Evolutionary conservation across 2,113 vertebrate species (phyloP).

Genomic region (Morone chrysops): DNA sequence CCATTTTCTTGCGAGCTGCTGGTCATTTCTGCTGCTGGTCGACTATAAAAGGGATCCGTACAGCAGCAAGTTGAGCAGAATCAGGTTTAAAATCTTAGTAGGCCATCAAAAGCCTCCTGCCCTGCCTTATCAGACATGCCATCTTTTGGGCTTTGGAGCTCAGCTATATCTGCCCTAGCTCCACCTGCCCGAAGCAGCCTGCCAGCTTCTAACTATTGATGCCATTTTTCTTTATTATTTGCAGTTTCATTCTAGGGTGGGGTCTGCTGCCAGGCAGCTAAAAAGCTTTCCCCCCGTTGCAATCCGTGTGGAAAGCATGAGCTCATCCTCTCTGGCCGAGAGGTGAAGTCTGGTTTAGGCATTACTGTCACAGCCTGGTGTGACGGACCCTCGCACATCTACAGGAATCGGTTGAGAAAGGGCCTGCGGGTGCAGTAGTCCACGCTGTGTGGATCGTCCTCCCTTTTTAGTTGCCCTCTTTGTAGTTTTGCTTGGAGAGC

Average conservation of each 20-base stretch:
- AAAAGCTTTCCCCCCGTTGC: constrained; percentile 54
- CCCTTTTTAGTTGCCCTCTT: constrained; percentile 21
- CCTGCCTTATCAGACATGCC: constrained; percentile 60
- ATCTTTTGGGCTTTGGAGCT: constrained; percentile 49
- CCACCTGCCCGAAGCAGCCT: constrained; percentile 27
- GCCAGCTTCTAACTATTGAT: constrained; percentile 7
- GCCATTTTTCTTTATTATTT: constrained; percentile 64
- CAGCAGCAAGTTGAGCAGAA: constrained; percentile 47
- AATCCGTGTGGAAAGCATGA: constrained; percentile 79
- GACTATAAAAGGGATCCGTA: background rate
- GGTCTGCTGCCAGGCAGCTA: constrained; percentile 78
- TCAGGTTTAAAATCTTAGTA: constrained; percentile 51
- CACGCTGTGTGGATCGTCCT: background rate
- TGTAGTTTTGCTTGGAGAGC: constrained; percentile 29
- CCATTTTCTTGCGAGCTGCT: constrained; percentile 22
- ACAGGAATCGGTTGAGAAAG: constrained; percentile 32
- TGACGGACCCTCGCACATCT: constrained; percentile 13
- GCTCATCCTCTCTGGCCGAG: constrained; percentile 76
- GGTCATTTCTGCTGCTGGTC: constrained; percentile 54
- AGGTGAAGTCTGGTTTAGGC: constrained; percentile 80
- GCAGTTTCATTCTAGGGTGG: constrained; percentile 80
- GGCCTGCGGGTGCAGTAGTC: constrained; percentile 15
- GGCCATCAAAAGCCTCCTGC: constrained; percentile 58
- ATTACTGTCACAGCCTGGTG: constrained; percentile 72
- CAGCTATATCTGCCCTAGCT: constrained; percentile 21